Evolutionary conservation across 2,888 invertebrate species (phyloP), one percentile per base, ranked within the genome.

Genomic region (Gerris lacustris): DNA sequence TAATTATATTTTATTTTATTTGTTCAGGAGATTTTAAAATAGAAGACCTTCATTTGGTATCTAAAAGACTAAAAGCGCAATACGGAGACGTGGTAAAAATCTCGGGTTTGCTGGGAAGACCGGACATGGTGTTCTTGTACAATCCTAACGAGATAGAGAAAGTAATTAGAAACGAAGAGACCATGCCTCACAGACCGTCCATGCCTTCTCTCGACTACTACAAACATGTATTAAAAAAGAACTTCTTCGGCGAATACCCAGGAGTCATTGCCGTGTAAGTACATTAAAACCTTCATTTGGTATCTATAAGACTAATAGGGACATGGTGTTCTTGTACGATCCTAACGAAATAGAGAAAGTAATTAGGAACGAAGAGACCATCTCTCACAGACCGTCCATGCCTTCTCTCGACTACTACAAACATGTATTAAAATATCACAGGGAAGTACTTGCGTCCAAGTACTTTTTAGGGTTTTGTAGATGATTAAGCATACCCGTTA

Each of bases 201-300:
- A 89, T 89, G 89, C 88, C 89, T 0, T 89, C 88, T 0, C 80
- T 89, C 67, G 86, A 88, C 78, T 88, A 88, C 76, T 89, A 89
- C 80, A 89, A 89, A 75, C 88, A 88, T 76, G 86, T 84, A 0
- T 79, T 88, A 67, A 81, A 87, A 73, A 87, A 86, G 78, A 86
- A 88, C 68, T 88, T 88, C 78, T 89, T 89, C 76, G 85, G 84
- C 0, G 85, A 86, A 73, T 82, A 85, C 69, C 87, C 86, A 0
- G 89, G 89, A 67, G 87, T 89, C 6, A 89, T 89, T 75, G 89
- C 88, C 5, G 88, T 89, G 89, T 89, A 81, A 86, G 87, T n/a
- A n/a, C n/a, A n/a, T n/a, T n/a, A 85, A 67, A 84, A 87, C 73
- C 82, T 89, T 1, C 89, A 88, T 77, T 86, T 86, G 77, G 83